These are phyloP conservation scores for Pocillopora grandis DNA, from an alignment of 92 coral and sea anemone species.

Conservation along the genomic window DNA sequence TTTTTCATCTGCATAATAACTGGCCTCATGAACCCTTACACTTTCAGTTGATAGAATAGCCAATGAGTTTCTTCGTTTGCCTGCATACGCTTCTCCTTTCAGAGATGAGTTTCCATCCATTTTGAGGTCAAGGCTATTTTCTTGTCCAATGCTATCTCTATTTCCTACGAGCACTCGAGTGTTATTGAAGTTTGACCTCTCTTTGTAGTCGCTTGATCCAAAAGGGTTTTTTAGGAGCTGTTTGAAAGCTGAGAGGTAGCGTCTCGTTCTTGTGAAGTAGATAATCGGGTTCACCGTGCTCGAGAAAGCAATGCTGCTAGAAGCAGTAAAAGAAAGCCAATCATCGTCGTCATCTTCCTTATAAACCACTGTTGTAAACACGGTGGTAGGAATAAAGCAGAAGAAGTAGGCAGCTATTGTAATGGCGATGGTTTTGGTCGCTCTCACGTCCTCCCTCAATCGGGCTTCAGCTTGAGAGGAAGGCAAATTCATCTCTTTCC, in stretches of 20 bases:
- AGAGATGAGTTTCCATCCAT: conserved; percentile 1
- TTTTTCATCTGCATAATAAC: no score
- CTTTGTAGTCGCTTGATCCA: conserved; percentile 4
- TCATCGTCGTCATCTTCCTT: background rate
- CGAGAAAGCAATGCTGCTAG: background rate
- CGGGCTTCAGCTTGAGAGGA: background rate
- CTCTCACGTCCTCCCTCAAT: background rate
- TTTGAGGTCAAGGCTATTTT: background rate
- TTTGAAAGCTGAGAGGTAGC: background rate
- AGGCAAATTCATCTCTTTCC: background rate
- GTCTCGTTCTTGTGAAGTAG: background rate
- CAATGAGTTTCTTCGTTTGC: background rate
- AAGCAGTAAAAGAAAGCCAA: background rate
- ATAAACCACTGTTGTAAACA: background rate
- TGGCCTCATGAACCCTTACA: background rate
- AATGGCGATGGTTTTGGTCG: background rate
- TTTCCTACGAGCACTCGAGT: no score
- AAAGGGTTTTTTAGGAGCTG: background rate
- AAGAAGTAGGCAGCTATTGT: background rate
- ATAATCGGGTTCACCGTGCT: background rate
- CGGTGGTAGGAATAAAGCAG: background rate
- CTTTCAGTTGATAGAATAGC: background rate
- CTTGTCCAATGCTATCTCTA: background rate
- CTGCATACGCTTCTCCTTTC: background rate
- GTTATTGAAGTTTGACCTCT: background rate